These are phyloP conservation scores for Omphaloscelis lunosa DNA, from an alignment of 2,888 invertebrate genomes.

Conservation along the genomic window DNA sequence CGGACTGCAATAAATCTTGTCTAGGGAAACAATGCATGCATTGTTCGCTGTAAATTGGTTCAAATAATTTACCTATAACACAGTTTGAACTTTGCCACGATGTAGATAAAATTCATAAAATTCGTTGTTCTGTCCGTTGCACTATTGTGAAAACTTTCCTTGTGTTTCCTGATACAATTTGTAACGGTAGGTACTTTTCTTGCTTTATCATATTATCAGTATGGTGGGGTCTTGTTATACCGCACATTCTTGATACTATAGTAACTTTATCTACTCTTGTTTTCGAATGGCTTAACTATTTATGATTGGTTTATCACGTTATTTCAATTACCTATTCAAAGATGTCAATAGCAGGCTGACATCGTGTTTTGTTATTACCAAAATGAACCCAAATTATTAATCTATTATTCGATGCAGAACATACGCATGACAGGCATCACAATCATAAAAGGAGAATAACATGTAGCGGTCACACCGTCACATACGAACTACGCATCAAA, in stretches of 20 bases:
- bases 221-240: neutral
- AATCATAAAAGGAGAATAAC: neutral
- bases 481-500: no score
- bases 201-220: constrained; percentile 12
- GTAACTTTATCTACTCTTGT: neutral
- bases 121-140: constrained; percentile 49
- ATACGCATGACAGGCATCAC: neutral
- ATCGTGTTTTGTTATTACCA: neutral
- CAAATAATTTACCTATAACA: constrained; percentile 78
- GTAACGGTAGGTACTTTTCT: constrained; percentile 6
- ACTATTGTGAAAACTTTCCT: constrained; percentile 58
- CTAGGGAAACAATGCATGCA: constrained; percentile 86
- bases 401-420: neutral
- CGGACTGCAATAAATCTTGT: constrained; percentile 83
- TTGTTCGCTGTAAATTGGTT: constrained; percentile 86
- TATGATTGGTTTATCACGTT: neutral
- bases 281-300: neutral
- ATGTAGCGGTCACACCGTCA: no score
- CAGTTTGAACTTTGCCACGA: constrained; percentile 74
- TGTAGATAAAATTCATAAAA: constrained; percentile 66
- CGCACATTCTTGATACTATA: neutral
- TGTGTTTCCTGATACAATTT: constrained; percentile 30
- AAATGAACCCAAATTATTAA: neutral
- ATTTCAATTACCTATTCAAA: neutral
- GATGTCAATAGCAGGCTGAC: neutral